Conservation (phyloP, 1,140 invertebrate genomes). For the Sweltsa coloradensis region DNA sequence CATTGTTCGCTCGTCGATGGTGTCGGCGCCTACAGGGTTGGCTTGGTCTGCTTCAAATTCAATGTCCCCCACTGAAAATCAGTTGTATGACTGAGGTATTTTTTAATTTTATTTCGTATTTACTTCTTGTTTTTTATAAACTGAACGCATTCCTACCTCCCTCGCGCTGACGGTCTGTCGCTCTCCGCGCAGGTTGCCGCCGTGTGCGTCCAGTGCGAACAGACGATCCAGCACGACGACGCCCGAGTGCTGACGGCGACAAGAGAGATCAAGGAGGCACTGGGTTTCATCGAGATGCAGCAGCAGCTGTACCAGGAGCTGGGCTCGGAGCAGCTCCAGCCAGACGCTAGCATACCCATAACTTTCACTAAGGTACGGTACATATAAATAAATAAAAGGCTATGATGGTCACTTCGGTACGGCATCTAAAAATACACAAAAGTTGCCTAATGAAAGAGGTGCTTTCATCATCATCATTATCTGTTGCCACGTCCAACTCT, state of each 20-base stretch:
- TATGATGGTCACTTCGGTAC: no score
- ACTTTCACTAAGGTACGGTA: conserved; percentile 45
- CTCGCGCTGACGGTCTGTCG: no score
- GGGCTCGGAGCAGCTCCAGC: conserved; percentile 38
- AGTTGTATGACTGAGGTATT: background rate
- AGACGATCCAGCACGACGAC: conserved; percentile 41
- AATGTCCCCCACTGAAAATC: no score
- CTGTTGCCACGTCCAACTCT: no score
- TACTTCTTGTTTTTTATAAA: conserved; percentile 7
- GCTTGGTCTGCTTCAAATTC: no score
- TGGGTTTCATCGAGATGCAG: conserved; percentile 42
- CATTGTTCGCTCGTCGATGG: no score
- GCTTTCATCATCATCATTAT: no score
- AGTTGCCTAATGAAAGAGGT: no score
- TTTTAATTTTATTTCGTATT: conserved; percentile 3
- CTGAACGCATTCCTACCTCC: no score
- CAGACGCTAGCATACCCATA: conserved; percentile 46
- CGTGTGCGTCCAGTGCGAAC: conserved; percentile 44
- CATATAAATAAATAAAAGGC: no score
- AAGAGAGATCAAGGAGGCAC: conserved; percentile 36
- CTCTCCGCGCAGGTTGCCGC: conserved; percentile 32
- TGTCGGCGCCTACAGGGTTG: no score
- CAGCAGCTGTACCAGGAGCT: conserved; percentile 45
- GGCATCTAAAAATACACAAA: no score
- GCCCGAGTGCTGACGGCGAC: conserved; percentile 38